phyloP scores from a whole-genome alignment of 2,113 vertebrate genomes.

The Myiagra hebetior region DNA sequence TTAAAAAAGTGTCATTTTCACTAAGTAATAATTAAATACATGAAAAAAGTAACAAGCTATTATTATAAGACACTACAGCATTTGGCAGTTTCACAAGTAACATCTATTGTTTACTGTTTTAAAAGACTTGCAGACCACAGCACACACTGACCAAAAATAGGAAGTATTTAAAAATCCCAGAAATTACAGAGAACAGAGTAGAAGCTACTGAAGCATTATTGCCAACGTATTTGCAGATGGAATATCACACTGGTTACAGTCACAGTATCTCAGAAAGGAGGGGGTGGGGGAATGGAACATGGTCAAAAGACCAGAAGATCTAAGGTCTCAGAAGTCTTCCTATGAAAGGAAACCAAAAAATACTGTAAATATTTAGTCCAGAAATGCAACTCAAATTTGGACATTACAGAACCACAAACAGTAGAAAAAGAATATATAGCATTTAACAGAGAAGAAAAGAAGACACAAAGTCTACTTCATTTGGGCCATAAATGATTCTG shows the following conservation, averaged over 20 bases:
- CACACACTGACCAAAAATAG: background rate
- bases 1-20: background rate
- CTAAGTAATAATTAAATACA: background rate
- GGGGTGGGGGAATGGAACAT: background rate
- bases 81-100: background rate
- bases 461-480: background rate
- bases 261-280: background rate
- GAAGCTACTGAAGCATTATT: background rate
- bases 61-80: background rate
- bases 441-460: background rate
- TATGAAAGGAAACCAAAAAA: background rate
- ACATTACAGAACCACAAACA: background rate
- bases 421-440: background rate
- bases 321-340: background rate
- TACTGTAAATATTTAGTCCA: background rate
- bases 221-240: background rate
- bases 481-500: background rate
- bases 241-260: background rate
- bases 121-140: background rate
- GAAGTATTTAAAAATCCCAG: background rate
- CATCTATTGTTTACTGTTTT: background rate
- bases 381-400: background rate
- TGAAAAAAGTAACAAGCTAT: background rate
- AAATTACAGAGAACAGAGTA: background rate
- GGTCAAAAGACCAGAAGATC: background rate